These are phyloP conservation scores for Acyrthosiphon pisum DNA, from an alignment of 1,140 invertebrate genomes.

Conservation along the genomic window DNA sequence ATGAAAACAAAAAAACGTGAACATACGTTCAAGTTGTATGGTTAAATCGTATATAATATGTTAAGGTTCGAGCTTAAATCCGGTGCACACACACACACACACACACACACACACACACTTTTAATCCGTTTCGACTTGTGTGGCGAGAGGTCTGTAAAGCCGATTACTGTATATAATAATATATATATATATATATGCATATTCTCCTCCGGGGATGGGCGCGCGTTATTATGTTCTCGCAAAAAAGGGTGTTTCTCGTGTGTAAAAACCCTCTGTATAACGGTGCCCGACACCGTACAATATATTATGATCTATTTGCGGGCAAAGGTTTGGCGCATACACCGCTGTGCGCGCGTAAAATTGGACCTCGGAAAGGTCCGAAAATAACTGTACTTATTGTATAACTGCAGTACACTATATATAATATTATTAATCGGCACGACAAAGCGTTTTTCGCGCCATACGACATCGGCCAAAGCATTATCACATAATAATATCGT, in stretches of 20 bases:
- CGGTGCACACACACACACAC: neutral
- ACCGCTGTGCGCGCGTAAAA: neutral
- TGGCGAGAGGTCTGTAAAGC: neutral
- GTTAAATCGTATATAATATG: too few relatives aligned
- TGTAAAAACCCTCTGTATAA: neutral
- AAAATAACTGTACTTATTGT: neutral
- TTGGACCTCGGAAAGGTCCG: neutral
- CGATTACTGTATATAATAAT: neutral
- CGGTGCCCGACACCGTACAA: neutral
- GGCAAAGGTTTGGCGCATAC: neutral
- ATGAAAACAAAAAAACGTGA: neutral
- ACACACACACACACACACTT: neutral
- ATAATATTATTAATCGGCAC: neutral
- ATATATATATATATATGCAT: neutral
- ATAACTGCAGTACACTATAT: neutral
- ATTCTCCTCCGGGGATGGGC: neutral
- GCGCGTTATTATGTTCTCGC: neutral
- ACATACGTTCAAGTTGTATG: neutral
- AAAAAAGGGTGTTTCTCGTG: neutral
- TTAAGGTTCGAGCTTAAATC: neutral
- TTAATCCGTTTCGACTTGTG: conserved; percentile 20
- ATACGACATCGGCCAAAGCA: neutral
- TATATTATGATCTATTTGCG: neutral
- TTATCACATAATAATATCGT: neutral
- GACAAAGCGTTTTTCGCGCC: conserved; percentile 16